Percentiles rank a stretch among this genome's conserved stretches.
Evolutionary conservation across 1,140 invertebrate genomes (phyloP).

Genomic region (Solenopsis fugax): DNA sequence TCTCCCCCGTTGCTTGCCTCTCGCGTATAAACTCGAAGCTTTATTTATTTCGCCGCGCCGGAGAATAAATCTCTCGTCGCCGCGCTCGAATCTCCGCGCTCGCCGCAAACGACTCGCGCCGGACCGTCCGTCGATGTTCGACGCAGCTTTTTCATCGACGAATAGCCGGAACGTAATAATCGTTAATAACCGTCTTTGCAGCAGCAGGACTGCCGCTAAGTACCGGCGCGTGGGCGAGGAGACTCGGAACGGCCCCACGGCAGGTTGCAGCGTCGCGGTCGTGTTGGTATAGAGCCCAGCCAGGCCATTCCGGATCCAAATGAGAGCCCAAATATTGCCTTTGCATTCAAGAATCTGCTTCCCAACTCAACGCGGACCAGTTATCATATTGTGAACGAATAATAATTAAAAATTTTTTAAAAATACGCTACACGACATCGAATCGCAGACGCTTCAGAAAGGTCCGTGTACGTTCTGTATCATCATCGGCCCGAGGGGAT

Average conservation of each 20-base stretch:
- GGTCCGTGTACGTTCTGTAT: conserved; percentile 11
- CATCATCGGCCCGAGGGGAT: conserved; percentile 33
- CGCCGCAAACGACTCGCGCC: conserved; percentile 51
- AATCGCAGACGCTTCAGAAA: neutral
- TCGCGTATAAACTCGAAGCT: conserved; percentile 45
- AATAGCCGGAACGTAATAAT: conserved; percentile 76
- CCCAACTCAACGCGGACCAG: neutral
- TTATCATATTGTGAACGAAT: neutral
- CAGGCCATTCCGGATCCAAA: conserved; percentile 38
- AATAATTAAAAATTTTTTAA: neutral
- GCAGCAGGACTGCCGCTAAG: conserved; percentile 72
- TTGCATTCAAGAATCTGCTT: neutral
- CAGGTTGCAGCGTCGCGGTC: conserved; percentile 61
- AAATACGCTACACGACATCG: neutral
- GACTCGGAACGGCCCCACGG: conserved; percentile 55
- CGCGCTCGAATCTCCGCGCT: conserved; percentile 36
- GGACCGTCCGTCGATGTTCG: conserved; percentile 56
- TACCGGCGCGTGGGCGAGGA: conserved; percentile 74
- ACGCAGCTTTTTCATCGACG: conserved; percentile 68
- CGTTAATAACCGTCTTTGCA: conserved; percentile 78
- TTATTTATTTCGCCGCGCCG: conserved; percentile 63
- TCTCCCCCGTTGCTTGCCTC: conserved; percentile 30
- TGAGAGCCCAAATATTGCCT: conserved; percentile 25
- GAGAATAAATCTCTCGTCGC: conserved; percentile 65
- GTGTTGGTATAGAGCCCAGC: neutral